phyloP scores from a whole-genome alignment of 1,140 invertebrate genomes.

The Drosophila pectinifera region DNA sequence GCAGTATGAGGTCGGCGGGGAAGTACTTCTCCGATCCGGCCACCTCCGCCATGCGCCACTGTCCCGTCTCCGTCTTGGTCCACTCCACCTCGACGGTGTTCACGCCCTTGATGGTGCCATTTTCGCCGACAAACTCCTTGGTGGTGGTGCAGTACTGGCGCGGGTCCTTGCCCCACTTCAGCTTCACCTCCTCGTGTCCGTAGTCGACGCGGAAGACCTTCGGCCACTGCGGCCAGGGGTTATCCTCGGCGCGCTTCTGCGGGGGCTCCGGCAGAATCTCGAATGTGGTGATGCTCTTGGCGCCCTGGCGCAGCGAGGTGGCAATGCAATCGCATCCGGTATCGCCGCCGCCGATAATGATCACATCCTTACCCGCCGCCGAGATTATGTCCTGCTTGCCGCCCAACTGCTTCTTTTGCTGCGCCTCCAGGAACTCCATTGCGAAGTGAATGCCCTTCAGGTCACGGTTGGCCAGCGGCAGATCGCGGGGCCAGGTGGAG shows the following conservation, averaged over 20 bases:
- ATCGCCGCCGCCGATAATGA: slow-evolving; percentile 99
- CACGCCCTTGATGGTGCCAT: slow-evolving; percentile 95
- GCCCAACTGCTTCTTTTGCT: slow-evolving; percentile 98
- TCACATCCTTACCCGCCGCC: slow-evolving; percentile 97
- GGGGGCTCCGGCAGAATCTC: slow-evolving; percentile 98
- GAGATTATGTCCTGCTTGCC: slow-evolving; percentile 87
- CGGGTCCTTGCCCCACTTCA: slow-evolving; percentile 97
- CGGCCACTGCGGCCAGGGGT: slow-evolving; percentile 99
- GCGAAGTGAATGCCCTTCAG: slow-evolving; percentile 97
- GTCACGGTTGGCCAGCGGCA: slow-evolving; percentile 93
- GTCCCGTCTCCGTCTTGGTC: slow-evolving; percentile 95
- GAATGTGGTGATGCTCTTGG: slow-evolving; percentile 98
- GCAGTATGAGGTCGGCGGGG: slow-evolving; percentile 95
- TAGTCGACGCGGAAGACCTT: slow-evolving; percentile 98
- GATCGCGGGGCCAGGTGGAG: slow-evolving; percentile 98
- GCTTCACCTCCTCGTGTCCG: slow-evolving; percentile 98
- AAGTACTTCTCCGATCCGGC: slow-evolving; percentile 92
- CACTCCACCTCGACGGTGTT: slow-evolving; percentile 96
- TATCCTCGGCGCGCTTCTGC: slow-evolving; percentile 90
- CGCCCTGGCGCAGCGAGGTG: slow-evolving; percentile 97
- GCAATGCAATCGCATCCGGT: slow-evolving; percentile 99
- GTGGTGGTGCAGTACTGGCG: slow-evolving; percentile 96
- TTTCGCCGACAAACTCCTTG: slow-evolving; percentile 97
- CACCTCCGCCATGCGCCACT: slow-evolving; percentile 97
- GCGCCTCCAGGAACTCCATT: slow-evolving; percentile 98